Conservation (phyloP, 2,113 vertebrate species). For the Dendropsophus ebraccatus region DNA sequence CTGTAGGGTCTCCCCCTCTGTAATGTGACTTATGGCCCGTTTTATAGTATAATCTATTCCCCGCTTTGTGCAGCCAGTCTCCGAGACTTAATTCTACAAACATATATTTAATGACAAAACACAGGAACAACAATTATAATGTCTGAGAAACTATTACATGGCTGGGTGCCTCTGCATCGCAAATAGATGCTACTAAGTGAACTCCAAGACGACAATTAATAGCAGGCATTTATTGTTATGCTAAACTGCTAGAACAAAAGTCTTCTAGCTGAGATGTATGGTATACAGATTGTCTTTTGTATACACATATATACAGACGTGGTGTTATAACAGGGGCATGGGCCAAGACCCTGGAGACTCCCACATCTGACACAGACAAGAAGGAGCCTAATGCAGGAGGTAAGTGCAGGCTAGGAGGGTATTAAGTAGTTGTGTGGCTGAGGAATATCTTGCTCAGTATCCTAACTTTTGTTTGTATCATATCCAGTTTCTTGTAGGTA, state of each 20-base stretch:
- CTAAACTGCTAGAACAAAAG: neutral
- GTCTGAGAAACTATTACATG: constrained; percentile 42
- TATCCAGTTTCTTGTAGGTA: too few species aligned
- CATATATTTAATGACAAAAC: constrained; percentile 53
- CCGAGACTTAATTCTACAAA: constrained; percentile 39
- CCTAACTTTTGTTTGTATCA: too few species aligned
- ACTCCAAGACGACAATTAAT: constrained; percentile 23
- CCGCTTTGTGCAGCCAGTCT: neutral
- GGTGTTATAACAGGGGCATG: too few species aligned
- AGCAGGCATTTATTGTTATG: constrained; percentile 13
- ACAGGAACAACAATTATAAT: constrained; percentile 28
- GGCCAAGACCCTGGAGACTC: too few species aligned
- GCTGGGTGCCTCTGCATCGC: constrained; percentile 24
- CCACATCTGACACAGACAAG: too few species aligned
- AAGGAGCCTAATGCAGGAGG: too few species aligned
- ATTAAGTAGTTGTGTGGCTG: too few species aligned
- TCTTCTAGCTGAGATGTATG: neutral
- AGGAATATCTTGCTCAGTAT: too few species aligned
- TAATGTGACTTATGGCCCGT: constrained; percentile 12
- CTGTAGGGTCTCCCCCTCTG: neutral
- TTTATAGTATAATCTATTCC: constrained; percentile 27
- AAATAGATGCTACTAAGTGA: constrained; percentile 29
- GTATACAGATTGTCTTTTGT: too few species aligned
- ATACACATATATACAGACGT: too few species aligned
- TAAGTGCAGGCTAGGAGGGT: too few species aligned